These are phyloP conservation scores for Oryzias dopingdopingensis DNA, from an alignment of 2,797 vertebrate genomes.

Conservation along the genomic window DNA sequence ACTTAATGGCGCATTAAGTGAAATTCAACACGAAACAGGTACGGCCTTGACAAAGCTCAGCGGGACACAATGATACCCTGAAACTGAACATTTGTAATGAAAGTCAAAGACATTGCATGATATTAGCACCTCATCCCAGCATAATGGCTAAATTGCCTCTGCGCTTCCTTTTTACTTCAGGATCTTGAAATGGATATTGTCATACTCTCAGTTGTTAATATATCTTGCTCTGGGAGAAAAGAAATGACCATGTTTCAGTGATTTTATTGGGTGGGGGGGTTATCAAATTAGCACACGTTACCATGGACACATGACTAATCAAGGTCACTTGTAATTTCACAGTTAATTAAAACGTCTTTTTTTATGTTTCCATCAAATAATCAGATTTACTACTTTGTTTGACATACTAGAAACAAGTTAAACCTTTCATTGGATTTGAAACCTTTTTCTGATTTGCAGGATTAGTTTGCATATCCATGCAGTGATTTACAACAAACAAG, in stretches of 20 bases:
- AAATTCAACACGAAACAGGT: conserved; percentile 40
- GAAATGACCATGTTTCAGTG: not conserved
- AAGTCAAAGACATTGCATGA: conserved; percentile 74
- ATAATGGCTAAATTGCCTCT: conserved; percentile 76
- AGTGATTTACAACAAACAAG: too few species aligned
- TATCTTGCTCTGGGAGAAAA: conserved; percentile 53
- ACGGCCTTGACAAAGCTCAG: conserved; percentile 34
- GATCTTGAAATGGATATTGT: conserved; percentile 44
- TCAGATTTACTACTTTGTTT: not conserved
- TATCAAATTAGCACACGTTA: conserved; percentile 9
- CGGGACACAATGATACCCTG: conserved; percentile 64
- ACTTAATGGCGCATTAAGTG: conserved; percentile 42
- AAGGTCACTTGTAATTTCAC: conserved; percentile 14
- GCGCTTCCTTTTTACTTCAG: conserved; percentile 78
- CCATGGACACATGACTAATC: conserved; percentile 8
- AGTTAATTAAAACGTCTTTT: not conserved
- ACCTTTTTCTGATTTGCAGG: too few species aligned
- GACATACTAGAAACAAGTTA: too few species aligned
- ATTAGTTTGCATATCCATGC: too few species aligned
- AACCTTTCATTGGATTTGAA: too few species aligned
- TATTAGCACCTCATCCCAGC: conserved; percentile 80
- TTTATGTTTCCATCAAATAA: not conserved
- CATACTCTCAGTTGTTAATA: conserved; percentile 15
- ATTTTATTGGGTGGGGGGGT: conserved; percentile 8
- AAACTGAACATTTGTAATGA: conserved; percentile 73